Conservation (phyloP, 2,797 vertebrate genomes). For the Poecile montanus region DNA sequence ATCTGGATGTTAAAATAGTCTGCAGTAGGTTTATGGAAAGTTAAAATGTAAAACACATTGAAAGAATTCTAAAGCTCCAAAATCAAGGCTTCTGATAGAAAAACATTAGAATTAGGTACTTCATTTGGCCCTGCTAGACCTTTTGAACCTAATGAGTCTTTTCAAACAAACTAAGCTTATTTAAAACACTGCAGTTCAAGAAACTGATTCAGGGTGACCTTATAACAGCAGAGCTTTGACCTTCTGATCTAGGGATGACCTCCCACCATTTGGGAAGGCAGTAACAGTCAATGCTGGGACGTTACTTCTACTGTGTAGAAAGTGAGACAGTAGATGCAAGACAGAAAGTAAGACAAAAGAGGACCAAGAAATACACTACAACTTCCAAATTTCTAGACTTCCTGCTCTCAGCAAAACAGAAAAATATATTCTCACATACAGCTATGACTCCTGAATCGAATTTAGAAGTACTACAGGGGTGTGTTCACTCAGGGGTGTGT, state of each 20-base stretch:
- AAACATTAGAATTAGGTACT: background rate
- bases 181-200: background rate
- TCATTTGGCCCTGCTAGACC: background rate
- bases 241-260: background rate
- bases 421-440: background rate
- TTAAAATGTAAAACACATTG: background rate
- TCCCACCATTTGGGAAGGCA: fast-evolving
- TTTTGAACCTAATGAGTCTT: background rate
- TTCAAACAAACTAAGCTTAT: background rate
- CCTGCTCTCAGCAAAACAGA: background rate
- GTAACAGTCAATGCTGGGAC: background rate
- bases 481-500: background rate
- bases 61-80: background rate
- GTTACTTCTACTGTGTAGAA: background rate
- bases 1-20: background rate
- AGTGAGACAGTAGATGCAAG: background rate
- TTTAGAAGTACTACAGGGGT: background rate
- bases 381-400: background rate
- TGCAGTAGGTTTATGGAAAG: background rate
- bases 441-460: background rate
- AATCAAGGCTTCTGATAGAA: background rate
- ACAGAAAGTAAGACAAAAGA: background rate
- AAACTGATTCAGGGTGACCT: background rate
- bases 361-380: background rate
- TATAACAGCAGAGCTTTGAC: background rate